Base-by-base conservation (phyloP, 2,888 invertebrate genomes). In the Tachina grossa region DNA sequence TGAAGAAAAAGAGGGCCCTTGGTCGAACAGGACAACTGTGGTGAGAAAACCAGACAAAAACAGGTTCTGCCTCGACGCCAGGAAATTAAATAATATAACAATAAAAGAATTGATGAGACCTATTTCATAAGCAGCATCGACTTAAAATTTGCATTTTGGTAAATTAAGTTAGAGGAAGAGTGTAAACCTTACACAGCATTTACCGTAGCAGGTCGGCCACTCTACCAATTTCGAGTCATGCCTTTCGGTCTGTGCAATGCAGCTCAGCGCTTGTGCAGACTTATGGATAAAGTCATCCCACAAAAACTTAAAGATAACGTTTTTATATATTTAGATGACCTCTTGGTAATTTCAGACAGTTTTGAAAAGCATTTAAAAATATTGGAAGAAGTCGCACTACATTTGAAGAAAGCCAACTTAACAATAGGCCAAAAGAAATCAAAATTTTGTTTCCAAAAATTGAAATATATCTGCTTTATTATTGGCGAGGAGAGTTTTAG, bases 11-110 rank as follows among this genome's bases (percentile, higher is more conserved):
- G n/a, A n/a, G n/a, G n/a, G n/a, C n/a, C n/a, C n/a, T n/a, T n/a
- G n/a, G n/a, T n/a, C 83, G 87, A 89, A 88, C 6, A 89, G 90
- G 1, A 87, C 89, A 1, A 87, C 89, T 0, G 85, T 90, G 53
- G 88, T 89, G 0, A 77, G 79, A n/a, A 90, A 90, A 69, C 84
- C 87, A 13, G 88, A 87, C 0, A 87, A 79, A 2, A 88, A 87
- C 14, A 49, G 89, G 1, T 88, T 90, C 11, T 89, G 89, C 45
- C 71, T 90, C 0, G 89, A 90, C 49, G 89, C 87, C 13, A 49
- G 90, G 9, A 87, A 88, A 47, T 74, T 90, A 0, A 91, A 90
- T 45, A 49, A 63, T 2, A 87, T 89, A 0, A 78, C 78, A 0
- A 22, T 78, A 2, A 83, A 83, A 43, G 74, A 31, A 31, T 31